Base-by-base conservation (phyloP, 2,113 vertebrate genomes). In the Petrocephalus microphthalmus region DNA sequence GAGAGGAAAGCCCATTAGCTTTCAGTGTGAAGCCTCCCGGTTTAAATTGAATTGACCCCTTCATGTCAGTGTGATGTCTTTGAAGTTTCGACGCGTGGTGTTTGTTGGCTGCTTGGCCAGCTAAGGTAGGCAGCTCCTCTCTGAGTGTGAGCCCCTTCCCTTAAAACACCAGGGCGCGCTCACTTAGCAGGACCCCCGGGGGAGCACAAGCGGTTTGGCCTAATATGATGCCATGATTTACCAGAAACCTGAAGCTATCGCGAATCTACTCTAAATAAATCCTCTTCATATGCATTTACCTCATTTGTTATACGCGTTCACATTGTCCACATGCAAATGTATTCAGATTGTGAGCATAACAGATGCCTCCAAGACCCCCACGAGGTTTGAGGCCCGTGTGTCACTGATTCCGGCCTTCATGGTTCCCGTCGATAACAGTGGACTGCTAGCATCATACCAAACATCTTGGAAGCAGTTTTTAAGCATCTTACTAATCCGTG, bases 31-130 rank as follows among this genome's bases (percentile, higher is more conserved):
- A 85, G 84, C 29, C 25, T 37, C 84, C 10, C 15, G 22, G 15
- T 85, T 85, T 85, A 85, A 85, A 85, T 85, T 85, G 84, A 85
- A 33, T 85, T 56, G 84, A 85, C 84, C 84, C 84, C n/a, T 25
- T 85, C n/a, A 7, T 56, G 52, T 54, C 84, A 56, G 25, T 17
- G 52, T 7, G 52, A 53, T 10, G 51, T 29, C 84, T 85, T 85
- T 54, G 84, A 85, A 85, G 84, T 85, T 52, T 56, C 2, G n/a
- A 85, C 29, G 49, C 52, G 52, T 54, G 84, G 25, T 6, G 29
- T 11, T 10, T 15, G 11, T 1, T 8, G n/a, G 82, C 20, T 2
- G n/a, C 37, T 37, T 0, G 78, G 37, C 33, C 78, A 45, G 33
- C 33, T 4, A 8, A 7, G 49, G 52, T 29, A 7, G 49, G 22